Evolutionary conservation across 2,888 invertebrate genomes (phyloP), one percentile per base, ranked within the genome.

Genomic region (Fragum fragum): DNA sequence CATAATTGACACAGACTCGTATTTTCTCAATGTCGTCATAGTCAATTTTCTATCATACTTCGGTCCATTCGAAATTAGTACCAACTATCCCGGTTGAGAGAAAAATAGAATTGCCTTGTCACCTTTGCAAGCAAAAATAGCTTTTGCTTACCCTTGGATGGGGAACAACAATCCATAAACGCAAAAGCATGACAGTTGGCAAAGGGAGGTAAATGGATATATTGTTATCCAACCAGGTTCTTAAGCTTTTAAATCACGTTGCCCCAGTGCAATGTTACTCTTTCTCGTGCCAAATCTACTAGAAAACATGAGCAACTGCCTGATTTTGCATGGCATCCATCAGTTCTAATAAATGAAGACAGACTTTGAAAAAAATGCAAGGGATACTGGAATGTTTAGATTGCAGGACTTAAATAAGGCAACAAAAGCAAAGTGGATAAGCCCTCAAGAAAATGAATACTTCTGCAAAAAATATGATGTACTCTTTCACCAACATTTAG

Each of bases 121-220:
- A 76, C 29, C 18, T 11, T n/a, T 87, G 87, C 26, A 81, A 73
- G 63, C 55, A 82, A 42, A 74, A 57, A 42, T 86, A 86, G 63
- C 63, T 87, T 16, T 87, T 87, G 7, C 47, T 88, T 6, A 36
- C 80, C 6, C 73, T 88, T 23, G 86, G 85, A 6, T 86, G 87
- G 88, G 88, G 74, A 23, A 81, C 82, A 3, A 88, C 89, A 16
- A 87, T 88, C 14, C 88, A 89, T 36, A 32, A 66, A 7, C 87
- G 88, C 63, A 86, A 88, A 69, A 85, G 89, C 0, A 87, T 89
- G 87, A 88, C 89, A 1, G 86, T 88, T 29, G 89, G 87, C 5
- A 6, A 75, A 16, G n/a, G 77, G 81, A 89, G 71, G 7, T 72
- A 11, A 81, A 81, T 39, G 23, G 83, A 14, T 87, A 84, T 66